phyloP scores from a whole-genome alignment of 2,888 invertebrate species.

The Glaucopsyche alexis region DNA sequence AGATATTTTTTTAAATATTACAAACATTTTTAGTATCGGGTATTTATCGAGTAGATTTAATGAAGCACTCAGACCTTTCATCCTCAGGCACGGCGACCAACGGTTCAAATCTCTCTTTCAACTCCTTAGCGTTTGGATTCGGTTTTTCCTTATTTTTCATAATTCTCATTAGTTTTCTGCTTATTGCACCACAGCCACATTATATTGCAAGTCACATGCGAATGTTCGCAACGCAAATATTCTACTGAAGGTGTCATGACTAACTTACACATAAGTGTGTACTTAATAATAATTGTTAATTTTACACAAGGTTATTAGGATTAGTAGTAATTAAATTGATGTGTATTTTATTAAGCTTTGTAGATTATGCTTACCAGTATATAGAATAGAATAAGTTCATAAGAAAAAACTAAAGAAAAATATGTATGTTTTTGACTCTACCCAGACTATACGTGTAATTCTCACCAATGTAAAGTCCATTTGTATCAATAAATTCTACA shows the following conservation, averaged over 20 bases:
- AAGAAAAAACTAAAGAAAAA: neutral
- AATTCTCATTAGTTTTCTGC: conserved; percentile 32
- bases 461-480: no score
- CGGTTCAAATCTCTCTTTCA: conserved; percentile 66
- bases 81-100: conserved; percentile 72
- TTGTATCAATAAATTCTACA: no score
- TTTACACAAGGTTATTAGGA: conserved; percentile 48
- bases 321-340: conserved; percentile 12
- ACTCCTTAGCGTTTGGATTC: conserved; percentile 61
- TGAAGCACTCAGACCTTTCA: conserved; percentile 73
- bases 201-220: conserved; percentile 42
- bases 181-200: neutral
- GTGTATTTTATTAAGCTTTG: neutral
- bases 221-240: conserved; percentile 47
- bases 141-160: conserved; percentile 72
- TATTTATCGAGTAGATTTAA: conserved; percentile 63
- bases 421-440: neutral
- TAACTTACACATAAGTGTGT: conserved; percentile 52
- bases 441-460: no score
- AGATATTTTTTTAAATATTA: conserved; percentile 52
- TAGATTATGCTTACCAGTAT: neutral
- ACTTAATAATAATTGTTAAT: conserved; percentile 52
- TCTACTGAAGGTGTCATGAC: conserved; percentile 50
- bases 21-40: conserved; percentile 52
- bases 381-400: neutral